Conservation (phyloP, 2,797 vertebrate species). For the Leptodactylus fallax region DNA sequence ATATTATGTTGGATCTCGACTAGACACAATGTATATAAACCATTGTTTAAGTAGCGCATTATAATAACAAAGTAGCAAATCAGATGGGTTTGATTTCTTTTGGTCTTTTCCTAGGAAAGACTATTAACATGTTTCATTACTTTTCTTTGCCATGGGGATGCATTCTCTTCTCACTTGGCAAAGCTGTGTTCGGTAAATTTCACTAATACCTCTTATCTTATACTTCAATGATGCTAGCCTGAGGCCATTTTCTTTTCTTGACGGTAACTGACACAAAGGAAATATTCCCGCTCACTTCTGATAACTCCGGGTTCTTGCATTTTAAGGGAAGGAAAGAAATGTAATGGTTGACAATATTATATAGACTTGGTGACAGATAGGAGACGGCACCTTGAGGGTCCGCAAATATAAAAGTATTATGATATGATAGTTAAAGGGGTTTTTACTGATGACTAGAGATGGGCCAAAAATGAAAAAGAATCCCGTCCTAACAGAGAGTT, state of each 20-base stretch:
- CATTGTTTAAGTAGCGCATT: conserved; percentile 47
- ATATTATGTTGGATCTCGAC: conserved; percentile 8
- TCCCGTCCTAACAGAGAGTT: no score
- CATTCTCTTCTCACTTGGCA: conserved; percentile 46
- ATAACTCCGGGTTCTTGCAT: conserved; percentile 36
- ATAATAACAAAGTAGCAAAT: conserved; percentile 44
- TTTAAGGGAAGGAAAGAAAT: conserved; percentile 40
- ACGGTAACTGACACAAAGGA: conserved; percentile 57
- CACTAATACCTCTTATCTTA: conserved; percentile 61
- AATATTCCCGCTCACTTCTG: conserved; percentile 49
- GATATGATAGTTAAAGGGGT: neutral
- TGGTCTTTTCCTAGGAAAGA: conserved; percentile 41
- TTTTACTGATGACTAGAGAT: no score
- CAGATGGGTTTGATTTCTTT: conserved; percentile 44
- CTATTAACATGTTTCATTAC: conserved; percentile 57
- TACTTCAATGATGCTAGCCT: conserved; percentile 56
- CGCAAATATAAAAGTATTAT: neutral
- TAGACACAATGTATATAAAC: conserved; percentile 48
- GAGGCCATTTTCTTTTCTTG: conserved; percentile 36
- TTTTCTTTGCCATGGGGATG: conserved; percentile 51
- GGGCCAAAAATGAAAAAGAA: no score
- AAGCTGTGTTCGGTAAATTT: conserved; percentile 60
- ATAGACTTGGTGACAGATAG: neutral
- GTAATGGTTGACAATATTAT: neutral
- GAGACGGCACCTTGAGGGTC: neutral